A percentile compares a stretch with the other conserved stretches of the same genome.
Conservation (phyloP, 2,797 vertebrate genomes). For the Diplodus puntazzo region DNA sequence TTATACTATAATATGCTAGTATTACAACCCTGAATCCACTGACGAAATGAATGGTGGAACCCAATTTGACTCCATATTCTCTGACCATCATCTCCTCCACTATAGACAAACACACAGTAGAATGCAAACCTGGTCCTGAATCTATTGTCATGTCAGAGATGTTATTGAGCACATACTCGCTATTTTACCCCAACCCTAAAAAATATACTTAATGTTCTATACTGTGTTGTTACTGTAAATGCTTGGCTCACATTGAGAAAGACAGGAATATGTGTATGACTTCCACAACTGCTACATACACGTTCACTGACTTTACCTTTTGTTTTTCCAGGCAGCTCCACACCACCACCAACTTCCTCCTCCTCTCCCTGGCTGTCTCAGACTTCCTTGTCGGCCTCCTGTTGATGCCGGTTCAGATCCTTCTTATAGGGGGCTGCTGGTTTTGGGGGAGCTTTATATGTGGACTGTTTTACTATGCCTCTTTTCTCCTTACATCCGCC, state of each 20-base stretch:
- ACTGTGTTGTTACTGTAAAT: not conserved
- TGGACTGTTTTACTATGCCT: conserved; percentile 21
- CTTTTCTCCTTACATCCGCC: conserved; percentile 37
- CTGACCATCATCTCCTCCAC: not conserved
- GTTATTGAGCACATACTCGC: not conserved
- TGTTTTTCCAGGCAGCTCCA: conserved; percentile 52
- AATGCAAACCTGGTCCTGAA: not conserved
- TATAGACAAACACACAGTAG: not conserved
- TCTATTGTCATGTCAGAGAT: not conserved
- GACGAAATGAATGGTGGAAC: not conserved
- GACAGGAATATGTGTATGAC: not conserved
- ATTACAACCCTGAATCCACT: not conserved
- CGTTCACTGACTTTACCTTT: not conserved
- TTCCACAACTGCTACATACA: not conserved
- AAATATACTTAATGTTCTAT: not conserved
- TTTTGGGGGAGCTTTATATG: conserved; percentile 24
- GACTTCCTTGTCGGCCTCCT: conserved; percentile 53
- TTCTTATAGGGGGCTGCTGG: conserved; percentile 36
- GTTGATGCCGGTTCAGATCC: conserved; percentile 23
- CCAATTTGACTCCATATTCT: not conserved
- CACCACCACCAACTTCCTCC: conserved; percentile 53
- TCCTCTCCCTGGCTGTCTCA: conserved; percentile 57
- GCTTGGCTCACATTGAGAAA: not conserved
- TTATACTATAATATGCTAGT: too few species aligned
- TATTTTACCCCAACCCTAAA: not conserved